Conservation (phyloP, 2,113 vertebrate genomes). For the Pelecanus crispus region DNA sequence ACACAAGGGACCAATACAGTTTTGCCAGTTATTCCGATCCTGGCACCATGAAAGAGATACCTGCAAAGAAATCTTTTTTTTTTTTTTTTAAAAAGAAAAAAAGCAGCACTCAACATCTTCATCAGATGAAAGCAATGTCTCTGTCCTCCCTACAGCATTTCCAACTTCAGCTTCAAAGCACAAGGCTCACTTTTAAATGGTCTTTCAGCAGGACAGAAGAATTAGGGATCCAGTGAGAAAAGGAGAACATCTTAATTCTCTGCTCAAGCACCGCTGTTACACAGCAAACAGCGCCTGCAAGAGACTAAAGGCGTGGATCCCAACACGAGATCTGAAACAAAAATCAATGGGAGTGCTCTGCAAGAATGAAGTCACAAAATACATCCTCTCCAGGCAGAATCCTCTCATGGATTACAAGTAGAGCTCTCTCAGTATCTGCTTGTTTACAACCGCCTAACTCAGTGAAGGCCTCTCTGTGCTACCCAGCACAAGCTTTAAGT, state of each 20-base stretch:
- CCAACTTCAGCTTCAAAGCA: not conserved
- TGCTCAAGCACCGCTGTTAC: not conserved
- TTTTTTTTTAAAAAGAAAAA: not conserved
- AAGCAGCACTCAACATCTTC: not conserved
- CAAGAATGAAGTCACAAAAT: not conserved
- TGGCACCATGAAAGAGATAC: not conserved
- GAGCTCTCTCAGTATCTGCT: not conserved
- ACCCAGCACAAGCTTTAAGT: not conserved
- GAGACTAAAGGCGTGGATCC: not conserved
- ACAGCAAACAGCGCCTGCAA: not conserved
- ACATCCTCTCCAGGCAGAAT: slow-evolving; percentile 7
- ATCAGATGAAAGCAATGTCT: not conserved
- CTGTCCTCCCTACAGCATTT: not conserved
- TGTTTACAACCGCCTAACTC: not conserved
- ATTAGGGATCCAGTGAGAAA: not conserved
- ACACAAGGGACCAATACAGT: not conserved
- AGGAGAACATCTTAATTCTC: not conserved
- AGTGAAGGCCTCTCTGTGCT: not conserved
- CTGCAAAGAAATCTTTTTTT: not conserved
- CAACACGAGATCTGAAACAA: not conserved
- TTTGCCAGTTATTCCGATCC: not conserved
- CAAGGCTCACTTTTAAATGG: not conserved
- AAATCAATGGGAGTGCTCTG: not conserved
- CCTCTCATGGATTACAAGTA: not conserved
- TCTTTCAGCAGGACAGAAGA: not conserved